Evolutionary conservation across 2,797 vertebrate species (phyloP), one percentile per base, ranked within the genome.

Genomic region (Prunella strophiata): DNA sequence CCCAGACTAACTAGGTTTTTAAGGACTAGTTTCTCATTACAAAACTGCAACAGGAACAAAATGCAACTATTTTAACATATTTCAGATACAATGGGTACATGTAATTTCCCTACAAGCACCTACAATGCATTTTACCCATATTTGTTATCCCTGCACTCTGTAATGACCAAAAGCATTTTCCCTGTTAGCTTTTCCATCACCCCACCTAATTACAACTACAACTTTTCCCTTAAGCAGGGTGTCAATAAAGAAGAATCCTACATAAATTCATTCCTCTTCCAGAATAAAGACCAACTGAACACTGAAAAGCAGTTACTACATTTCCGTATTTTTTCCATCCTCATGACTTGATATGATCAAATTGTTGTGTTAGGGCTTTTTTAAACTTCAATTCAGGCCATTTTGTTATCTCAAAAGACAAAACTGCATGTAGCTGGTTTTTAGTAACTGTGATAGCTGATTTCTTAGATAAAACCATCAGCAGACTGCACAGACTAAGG

Each of bases 351-450:
- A 16, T 58, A 75, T 21, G 23, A 79, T 29, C 45, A 74, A 58
- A 21, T 30, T 50, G 43, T 32, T 42, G 22, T 25, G 10, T 25
- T 71, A 48, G 12, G 7, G 5, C 5, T 51, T 38, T 57, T 16
- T 36, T 16, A 38, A 79, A 77, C 23, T 63, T 70, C 59, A 55
- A 68, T 71, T 91, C 27, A 65, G 47, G 27, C 6, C 38, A 48
- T 50, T 87, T 76, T 79, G 20, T 90, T 67, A 95, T 54, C 50
- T 88, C 43, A 62, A 91, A 85, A 85, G n/a, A 91, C 16, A 83
- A 87, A 93, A 85, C 9, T 67, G 26, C 16, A 63, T 4, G 7
- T 43, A 71, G 55, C 48, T 74, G 25, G 27, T 80, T 83, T 78
- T 74, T 36, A 89, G 45, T 55, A 83, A 61, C 10, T 36, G 12